phyloP scores from a whole-genome alignment of 2,888 invertebrate genomes.

The Auanema sp. region DNA sequence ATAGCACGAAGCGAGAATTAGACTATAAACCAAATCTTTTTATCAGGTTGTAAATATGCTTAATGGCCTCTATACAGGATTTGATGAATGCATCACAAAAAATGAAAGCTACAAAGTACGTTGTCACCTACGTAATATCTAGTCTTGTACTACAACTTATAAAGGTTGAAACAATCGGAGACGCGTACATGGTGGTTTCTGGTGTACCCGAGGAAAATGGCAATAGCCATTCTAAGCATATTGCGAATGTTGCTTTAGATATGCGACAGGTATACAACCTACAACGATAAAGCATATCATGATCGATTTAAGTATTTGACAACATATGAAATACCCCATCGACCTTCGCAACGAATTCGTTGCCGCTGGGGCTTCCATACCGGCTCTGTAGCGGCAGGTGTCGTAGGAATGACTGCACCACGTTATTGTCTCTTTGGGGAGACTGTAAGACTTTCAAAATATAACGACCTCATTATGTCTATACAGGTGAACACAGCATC shows the following conservation, averaged over 20 bases:
- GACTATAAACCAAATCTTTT: not conserved
- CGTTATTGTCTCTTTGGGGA: constrained; percentile 62
- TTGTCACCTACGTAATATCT: not conserved
- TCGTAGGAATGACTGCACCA: constrained; percentile 57
- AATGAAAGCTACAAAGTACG: constrained; percentile 48
- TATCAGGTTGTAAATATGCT: constrained; percentile 59
- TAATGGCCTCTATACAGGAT: constrained; percentile 59
- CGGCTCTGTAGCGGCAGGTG: constrained; percentile 58
- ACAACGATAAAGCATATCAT: no score
- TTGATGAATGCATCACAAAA: constrained; percentile 56
- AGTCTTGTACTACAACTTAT: not conserved
- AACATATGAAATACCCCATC: constrained; percentile 54
- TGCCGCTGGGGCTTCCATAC: constrained; percentile 62
- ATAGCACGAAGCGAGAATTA: not conserved
- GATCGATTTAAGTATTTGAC: constrained; percentile 46
- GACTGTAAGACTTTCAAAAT: no score
- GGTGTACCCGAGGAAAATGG: constrained; percentile 62
- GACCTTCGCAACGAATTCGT: constrained; percentile 40
- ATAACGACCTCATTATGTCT: no score
- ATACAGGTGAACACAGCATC: constrained; percentile 41
- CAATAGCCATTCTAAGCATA: constrained; percentile 47
- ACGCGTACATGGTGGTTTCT: constrained; percentile 61
- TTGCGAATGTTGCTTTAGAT: constrained; percentile 54
- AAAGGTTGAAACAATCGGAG: constrained; percentile 60
- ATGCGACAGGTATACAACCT: constrained; percentile 54